phyloP scores from a whole-genome alignment of 30 jellyfish, hydroid and myxozoan species.

The Euphysa ruthae region DNA sequence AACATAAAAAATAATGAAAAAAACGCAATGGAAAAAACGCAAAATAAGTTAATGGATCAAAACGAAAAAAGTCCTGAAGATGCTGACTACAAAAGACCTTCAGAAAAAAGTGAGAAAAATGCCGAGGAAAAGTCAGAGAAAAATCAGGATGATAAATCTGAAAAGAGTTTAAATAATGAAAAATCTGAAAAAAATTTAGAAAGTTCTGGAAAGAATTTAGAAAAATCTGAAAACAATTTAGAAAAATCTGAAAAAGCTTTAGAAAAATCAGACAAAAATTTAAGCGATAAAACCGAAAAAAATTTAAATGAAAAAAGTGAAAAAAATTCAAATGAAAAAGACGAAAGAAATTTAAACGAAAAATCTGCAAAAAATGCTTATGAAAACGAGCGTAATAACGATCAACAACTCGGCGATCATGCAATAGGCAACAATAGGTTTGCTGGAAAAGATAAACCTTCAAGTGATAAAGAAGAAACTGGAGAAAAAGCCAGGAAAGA shows the following conservation, averaged over 20 bases:
- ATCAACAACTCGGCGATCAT: neutral
- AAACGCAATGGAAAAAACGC: neutral
- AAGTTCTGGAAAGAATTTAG: no score
- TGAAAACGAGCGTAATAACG: neutral
- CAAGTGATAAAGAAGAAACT: slow-evolving; percentile 3
- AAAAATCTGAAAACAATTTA: slow-evolving; percentile 8
- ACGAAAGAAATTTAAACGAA: slow-evolving; percentile 1
- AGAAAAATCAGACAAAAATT: neutral
- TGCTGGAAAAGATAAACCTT: neutral
- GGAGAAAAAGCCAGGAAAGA: slow-evolving; percentile 7
- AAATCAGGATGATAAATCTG: neutral
- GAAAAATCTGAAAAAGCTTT: slow-evolving; percentile 11
- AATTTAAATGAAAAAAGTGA: neutral
- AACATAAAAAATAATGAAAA: neutral
- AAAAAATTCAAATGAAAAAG: slow-evolving; percentile 2
- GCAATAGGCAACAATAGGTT: neutral
- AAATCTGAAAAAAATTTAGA: no score
- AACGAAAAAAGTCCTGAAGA: neutral
- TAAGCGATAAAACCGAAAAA: slow-evolving; percentile 11
- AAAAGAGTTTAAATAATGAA: no score
- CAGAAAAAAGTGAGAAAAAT: neutral
- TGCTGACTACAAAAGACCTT: neutral
- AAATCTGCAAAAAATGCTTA: neutral
- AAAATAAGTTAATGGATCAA: neutral
- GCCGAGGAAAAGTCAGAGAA: neutral